Percentiles rank a stretch among this genome's conserved stretches.
Conservation (phyloP, 2,113 vertebrate species). For the Tenebrosternarchus preto region DNA sequence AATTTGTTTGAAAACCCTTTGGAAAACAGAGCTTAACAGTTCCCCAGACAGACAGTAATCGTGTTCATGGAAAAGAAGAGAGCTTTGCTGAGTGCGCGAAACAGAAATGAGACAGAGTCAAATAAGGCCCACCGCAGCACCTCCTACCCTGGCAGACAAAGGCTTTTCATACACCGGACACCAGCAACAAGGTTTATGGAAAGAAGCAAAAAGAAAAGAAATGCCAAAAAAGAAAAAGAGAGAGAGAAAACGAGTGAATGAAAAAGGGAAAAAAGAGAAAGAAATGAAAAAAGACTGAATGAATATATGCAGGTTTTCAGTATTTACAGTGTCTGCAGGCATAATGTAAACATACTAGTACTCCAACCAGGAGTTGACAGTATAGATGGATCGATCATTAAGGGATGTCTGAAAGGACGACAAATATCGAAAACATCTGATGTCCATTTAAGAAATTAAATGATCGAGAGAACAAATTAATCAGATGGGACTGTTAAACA, state of each 20-base stretch:
- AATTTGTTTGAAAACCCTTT: constrained; percentile 55
- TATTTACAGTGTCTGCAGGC: constrained; percentile 10
- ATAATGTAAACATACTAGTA: constrained; percentile 12
- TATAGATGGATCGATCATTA: constrained; percentile 11
- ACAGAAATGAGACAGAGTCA: constrained; percentile 10
- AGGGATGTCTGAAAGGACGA: not conserved
- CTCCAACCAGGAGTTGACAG: not conserved
- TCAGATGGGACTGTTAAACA: constrained; percentile 24
- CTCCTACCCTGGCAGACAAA: not conserved
- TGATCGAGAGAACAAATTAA: constrained; percentile 23
- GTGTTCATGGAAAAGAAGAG: constrained; percentile 30
- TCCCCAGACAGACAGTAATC: constrained; percentile 44
- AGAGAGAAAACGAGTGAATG: not conserved
- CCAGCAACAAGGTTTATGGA: constrained; percentile 15
- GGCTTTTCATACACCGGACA: not conserved
- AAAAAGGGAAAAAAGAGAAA: not conserved
- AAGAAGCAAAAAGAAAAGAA: not conserved
- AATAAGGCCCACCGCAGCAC: constrained; percentile 12
- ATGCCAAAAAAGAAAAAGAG: not conserved
- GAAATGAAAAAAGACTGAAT: not conserved
- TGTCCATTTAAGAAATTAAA: constrained; percentile 13
- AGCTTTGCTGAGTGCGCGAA: constrained; percentile 28
- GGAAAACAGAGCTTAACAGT: constrained; percentile 27
- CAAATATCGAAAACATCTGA: constrained; percentile 31
- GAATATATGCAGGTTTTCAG: not conserved